Evolutionary conservation across 2,888 invertebrate species (phyloP).

Genomic region (Blastobasis adustella): DNA sequence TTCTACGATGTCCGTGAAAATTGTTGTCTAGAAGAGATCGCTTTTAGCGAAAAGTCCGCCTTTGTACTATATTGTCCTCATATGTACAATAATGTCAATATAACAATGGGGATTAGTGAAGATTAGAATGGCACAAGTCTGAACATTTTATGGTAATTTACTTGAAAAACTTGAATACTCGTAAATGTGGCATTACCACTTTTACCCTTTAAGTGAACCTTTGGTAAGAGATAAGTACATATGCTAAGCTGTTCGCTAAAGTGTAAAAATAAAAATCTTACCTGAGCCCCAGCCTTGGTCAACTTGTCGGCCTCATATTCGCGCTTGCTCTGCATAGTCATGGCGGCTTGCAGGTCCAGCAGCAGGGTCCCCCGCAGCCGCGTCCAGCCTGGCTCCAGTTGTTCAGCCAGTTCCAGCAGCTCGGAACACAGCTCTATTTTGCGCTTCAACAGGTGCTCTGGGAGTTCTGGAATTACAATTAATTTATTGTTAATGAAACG

Average conservation of each 20-base stretch:
- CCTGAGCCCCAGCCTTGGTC: conserved; percentile 72
- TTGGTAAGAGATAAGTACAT: not conserved
- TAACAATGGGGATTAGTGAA: too few species aligned
- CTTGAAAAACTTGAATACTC: too few species aligned
- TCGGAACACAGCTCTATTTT: conserved; percentile 80
- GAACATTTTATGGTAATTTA: too few species aligned
- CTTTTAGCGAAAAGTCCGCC: too few species aligned
- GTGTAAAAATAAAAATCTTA: conserved; percentile 23
- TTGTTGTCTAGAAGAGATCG: too few species aligned
- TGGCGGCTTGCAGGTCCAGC: conserved; percentile 78
- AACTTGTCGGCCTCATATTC: conserved; percentile 67
- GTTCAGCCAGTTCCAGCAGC: conserved; percentile 76
- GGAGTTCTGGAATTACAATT: conserved; percentile 63
- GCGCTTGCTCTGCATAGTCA: conserved; percentile 74
- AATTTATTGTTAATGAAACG: not conserved
- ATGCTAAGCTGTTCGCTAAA: too few species aligned
- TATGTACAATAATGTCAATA: too few species aligned
- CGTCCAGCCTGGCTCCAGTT: conserved; percentile 79
- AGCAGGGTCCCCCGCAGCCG: conserved; percentile 78
- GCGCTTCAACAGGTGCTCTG: conserved; percentile 69
- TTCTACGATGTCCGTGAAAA: too few species aligned
- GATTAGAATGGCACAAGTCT: too few species aligned
- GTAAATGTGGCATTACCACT: not conserved
- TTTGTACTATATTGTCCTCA: too few species aligned
- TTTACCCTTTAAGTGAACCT: not conserved